phyloP scores from a whole-genome alignment of 2,888 invertebrate genomes.

The Yponomeuta plumbellus region DNA sequence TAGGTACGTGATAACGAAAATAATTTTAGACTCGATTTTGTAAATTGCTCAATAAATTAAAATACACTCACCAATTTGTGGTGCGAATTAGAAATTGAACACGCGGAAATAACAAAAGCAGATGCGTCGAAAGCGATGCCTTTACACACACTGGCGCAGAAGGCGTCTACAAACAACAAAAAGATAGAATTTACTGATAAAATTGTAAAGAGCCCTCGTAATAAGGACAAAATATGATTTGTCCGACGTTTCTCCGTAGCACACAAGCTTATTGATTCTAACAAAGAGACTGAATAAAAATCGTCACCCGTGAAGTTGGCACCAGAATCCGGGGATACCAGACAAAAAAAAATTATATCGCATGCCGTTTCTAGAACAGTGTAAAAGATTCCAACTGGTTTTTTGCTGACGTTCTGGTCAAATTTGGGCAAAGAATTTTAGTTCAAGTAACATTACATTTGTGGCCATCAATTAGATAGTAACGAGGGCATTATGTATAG shows the following conservation, averaged over 20 bases:
- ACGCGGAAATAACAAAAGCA: constrained; percentile 12
- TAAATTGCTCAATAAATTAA: neutral
- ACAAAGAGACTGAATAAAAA: constrained; percentile 35
- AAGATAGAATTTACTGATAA: constrained; percentile 41
- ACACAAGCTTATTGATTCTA: constrained; percentile 29
- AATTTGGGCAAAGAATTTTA: too few species aligned
- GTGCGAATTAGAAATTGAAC: constrained; percentile 9
- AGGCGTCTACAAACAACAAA: constrained; percentile 60
- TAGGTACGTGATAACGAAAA: neutral
- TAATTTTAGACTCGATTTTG: neutral
- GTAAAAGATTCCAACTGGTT: too few species aligned
- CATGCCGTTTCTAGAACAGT: neutral
- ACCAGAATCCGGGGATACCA: constrained; percentile 34
- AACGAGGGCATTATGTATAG: too few species aligned
- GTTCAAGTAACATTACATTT: too few species aligned
- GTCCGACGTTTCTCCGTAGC: constrained; percentile 35
- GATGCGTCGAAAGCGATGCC: constrained; percentile 61
- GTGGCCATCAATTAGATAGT: too few species aligned
- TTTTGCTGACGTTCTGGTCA: too few species aligned
- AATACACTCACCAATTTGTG: constrained; percentile 16
- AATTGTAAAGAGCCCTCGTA: constrained; percentile 24
- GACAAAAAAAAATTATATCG: constrained; percentile 21
- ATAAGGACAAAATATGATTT: constrained; percentile 29
- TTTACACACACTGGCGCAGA: constrained; percentile 77
- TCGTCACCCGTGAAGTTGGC: constrained; percentile 47